Percentiles rank a stretch among this genome's conserved stretches.
Evolutionary conservation across 2,888 invertebrate species (phyloP).

Genomic region (Ellobium chinense): DNA sequence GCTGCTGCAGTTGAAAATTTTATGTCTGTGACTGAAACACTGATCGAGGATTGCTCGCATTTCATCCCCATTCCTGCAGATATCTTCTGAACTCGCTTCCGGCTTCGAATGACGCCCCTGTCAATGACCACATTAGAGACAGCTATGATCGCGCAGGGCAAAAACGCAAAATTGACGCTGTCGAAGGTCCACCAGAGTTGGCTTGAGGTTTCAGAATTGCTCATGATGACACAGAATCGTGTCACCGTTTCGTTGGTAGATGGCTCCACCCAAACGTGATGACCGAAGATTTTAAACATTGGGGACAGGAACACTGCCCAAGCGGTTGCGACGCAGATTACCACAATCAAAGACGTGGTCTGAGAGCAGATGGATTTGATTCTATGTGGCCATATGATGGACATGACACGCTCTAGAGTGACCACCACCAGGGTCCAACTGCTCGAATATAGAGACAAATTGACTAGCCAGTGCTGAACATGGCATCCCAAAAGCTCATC

Average conservation of each 20-base stretch:
- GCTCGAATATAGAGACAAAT: background rate
- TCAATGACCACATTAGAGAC: conserved; percentile 6
- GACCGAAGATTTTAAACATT: background rate
- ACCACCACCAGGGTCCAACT: conserved; percentile 10
- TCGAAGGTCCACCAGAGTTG: background rate
- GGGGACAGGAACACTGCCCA: background rate
- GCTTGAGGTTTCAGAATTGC: too few relatives aligned
- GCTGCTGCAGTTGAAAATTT: background rate
- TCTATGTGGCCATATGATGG: conserved; percentile 7
- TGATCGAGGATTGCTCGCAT: background rate
- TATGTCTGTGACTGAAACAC: background rate
- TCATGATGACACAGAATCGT: background rate
- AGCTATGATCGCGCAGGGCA: background rate
- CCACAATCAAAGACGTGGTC: background rate
- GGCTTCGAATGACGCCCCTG: background rate
- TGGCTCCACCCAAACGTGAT: background rate
- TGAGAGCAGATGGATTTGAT: conserved; percentile 10
- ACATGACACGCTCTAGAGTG: conserved; percentile 4
- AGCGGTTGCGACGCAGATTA: background rate
- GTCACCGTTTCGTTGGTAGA: background rate
- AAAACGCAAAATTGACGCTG: background rate
- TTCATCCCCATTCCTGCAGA: background rate
- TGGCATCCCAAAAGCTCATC: background rate
- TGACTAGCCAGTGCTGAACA: background rate
- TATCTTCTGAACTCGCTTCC: background rate